Base-by-base conservation (phyloP, 1,140 invertebrate genomes). In the Orchestia grillus region DNA sequence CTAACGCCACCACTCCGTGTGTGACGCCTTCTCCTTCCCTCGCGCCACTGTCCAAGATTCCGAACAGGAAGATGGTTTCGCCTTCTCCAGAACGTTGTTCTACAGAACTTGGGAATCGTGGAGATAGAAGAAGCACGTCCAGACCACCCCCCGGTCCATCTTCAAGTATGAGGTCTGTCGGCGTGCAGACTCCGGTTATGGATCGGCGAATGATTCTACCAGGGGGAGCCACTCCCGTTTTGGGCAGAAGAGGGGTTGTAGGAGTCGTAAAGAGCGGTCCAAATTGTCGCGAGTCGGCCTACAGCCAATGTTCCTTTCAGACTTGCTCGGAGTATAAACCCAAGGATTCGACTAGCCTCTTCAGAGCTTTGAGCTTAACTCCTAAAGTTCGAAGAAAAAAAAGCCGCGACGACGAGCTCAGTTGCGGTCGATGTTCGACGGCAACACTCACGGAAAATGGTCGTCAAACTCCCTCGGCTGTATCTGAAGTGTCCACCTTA, bases 191-290 rank as follows among this genome's bases (percentile, higher is more conserved):
- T 96, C 90, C 47, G 42, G n/a, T 95, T 47, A 42, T 96, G 40
- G 53, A 57, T 41, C 95, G 95, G 6, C 44, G 95, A 95, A 87
- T 96, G 87, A 95, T 62, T 95, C 77, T 96, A 36, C 44, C 88
- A 44, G 95, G 92, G 62, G 87, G 47, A 62, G 45, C 92, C 90
- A 45, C 96, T 88, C 97, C 96, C 87, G 96, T 96, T 95, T 97
- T 96, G 36, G 28, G 44, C 96, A 97, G 97, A 95, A 57, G 95
- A 47, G 92, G 92, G 44, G 92, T 94, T 94, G 92, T 94, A 1
- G 92, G 92, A 44, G 92, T 94, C 92, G 44, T 94, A 94, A 94
- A 94, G 19, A 94, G 92, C 92, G 44, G 92, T 47, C 43, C 92
- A 94, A 94, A 94, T n/a, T 94, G 43, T 23, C 41, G 92, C 41